These are phyloP conservation scores for Heterodera schachtii DNA, from an alignment of 1,140 invertebrate species.

Conservation along the genomic window DNA sequence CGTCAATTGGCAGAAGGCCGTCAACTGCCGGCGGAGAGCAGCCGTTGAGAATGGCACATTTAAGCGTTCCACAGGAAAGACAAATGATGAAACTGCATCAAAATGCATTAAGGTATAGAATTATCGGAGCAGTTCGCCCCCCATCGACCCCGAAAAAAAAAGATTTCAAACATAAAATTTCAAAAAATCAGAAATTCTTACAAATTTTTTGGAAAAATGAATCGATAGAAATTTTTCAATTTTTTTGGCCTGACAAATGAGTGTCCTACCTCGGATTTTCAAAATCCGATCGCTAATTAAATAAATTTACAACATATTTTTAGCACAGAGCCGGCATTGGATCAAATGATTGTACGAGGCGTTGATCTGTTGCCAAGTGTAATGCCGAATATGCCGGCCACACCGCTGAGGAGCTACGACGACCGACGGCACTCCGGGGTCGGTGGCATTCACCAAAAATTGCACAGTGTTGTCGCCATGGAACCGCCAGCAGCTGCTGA, in stretches of 20 bases:
- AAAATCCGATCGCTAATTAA: too few species aligned
- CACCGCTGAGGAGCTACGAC: background rate
- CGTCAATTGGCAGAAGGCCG: background rate
- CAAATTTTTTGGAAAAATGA: too few species aligned
- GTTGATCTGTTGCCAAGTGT: constrained; percentile 47
- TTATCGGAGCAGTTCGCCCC: too few species aligned
- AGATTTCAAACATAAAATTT: too few species aligned
- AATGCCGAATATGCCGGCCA: constrained; percentile 44
- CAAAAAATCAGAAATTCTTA: too few species aligned
- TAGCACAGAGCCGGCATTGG: too few species aligned
- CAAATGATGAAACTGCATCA: background rate
- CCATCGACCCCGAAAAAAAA: too few species aligned
- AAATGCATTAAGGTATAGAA: background rate
- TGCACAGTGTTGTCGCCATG: constrained; percentile 6
- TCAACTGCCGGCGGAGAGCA: constrained; percentile 1
- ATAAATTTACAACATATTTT: too few species aligned
- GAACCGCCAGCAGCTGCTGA: background rate
- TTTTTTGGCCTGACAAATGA: too few species aligned
- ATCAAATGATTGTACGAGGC: constrained; percentile 27
- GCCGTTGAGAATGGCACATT: background rate
- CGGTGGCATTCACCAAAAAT: background rate
- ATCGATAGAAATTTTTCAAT: too few species aligned
- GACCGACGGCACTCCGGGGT: background rate
- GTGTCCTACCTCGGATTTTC: too few species aligned
- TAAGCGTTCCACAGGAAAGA: background rate